phyloP scores from a whole-genome alignment of 2,888 invertebrate genomes.

The Drosophila trichaetosa region DNA sequence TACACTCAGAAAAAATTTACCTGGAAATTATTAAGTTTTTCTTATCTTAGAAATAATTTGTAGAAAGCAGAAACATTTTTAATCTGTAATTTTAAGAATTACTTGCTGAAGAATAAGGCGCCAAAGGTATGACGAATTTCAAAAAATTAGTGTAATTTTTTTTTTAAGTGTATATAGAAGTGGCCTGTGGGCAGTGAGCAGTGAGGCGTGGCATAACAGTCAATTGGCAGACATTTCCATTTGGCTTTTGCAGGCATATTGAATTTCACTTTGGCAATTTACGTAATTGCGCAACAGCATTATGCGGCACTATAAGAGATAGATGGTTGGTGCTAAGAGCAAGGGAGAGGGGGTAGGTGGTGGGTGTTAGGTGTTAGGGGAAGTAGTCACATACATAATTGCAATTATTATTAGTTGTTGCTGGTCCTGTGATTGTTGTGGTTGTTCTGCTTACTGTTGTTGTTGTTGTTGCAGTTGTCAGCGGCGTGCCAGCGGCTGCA shows the following conservation, averaged over 20 bases:
- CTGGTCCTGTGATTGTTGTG: constrained; percentile 6
- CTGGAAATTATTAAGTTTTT: background rate
- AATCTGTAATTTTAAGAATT: too few species aligned
- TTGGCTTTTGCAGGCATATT: constrained; percentile 62
- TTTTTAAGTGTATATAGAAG: background rate
- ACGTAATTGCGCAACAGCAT: constrained; percentile 69
- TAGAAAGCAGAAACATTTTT: background rate
- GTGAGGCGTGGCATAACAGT: constrained; percentile 22
- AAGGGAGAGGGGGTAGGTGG: background rate
- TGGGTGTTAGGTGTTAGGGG: background rate
- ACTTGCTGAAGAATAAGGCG: too few species aligned
- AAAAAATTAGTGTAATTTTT: background rate
- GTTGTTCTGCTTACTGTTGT: constrained; percentile 1
- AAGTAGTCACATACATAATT: constrained; percentile 49
- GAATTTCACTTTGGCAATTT: constrained; percentile 74
- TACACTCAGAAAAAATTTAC: background rate
- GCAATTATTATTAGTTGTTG: constrained; percentile 60
- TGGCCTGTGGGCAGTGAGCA: background rate
- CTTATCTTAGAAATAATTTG: background rate
- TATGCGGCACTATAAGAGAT: constrained; percentile 20
- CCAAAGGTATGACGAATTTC: too few species aligned
- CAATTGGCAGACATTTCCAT: constrained; percentile 43
- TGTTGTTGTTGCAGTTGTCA: constrained; percentile 1
- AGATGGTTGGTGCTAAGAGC: background rate
- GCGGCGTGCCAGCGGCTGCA: constrained; percentile 34